Base-by-base conservation (phyloP, 53 echinoderm and acorn worm genomes). In the Holothuria leucospilota region DNA sequence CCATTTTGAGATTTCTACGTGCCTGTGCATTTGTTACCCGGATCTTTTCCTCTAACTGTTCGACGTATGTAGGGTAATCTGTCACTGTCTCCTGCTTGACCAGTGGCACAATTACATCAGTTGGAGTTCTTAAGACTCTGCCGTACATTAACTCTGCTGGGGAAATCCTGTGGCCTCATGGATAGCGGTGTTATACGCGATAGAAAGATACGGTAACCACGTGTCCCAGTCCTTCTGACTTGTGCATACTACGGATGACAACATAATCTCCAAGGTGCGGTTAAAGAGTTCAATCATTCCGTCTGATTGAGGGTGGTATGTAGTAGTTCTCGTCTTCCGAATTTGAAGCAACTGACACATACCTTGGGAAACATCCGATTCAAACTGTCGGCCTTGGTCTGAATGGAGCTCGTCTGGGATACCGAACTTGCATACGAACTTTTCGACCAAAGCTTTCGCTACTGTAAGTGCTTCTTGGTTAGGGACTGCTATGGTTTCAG, bases 311-410 rank as follows among this genome's bases (percentile, higher is more conserved):
- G 77, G 77, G n/a, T 75, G 53, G 20, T 75, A 75, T 14, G 77
- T 51, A 11, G 77, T 75, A 51, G 77, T 75, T 18, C 24, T 75
- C 16, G 77, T 75, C 21, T 75, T 75, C 8, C 25, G 46, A 12
- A 75, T 75, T 40, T 49, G 53, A 0, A 75, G 51, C 21, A 75
- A 25, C 21, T 16, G 5, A 16, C 77, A 75, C 77, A 75, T 75
- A 5, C n/a, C 5, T 11, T 75, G 77, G 51, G 51, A 46, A 2
- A 75, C 51, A 3, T 51, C 77, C 51, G 77, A 6, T 23, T 75
- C 77, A 23, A 75, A 75, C 18, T 75, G 77, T 42, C 77, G 10
- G 18, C 77, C 77, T 51, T 75, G 77, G 51, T 75, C 77, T 13
- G 77, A 75, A 49, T 75, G 77, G 21, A 75, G 21, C 21, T 75